These are phyloP conservation scores for Sussaba pulchella DNA, from an alignment of 2,888 invertebrate species.

Conservation along the genomic window DNA sequence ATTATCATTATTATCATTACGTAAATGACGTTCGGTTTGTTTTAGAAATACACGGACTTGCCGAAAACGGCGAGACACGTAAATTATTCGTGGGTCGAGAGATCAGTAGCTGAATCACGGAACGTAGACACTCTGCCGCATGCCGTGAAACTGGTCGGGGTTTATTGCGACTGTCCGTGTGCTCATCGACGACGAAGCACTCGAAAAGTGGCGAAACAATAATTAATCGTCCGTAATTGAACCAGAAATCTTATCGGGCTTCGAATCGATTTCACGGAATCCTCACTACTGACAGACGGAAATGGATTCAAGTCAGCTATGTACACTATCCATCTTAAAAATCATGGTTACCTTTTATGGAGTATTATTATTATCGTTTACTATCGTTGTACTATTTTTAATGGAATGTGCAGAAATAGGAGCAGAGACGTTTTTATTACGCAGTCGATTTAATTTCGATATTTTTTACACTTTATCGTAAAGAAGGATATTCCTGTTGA, in stretches of 20 bases:
- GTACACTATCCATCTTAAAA: neutral
- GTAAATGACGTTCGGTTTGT: conserved; percentile 28
- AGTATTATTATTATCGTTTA: neutral
- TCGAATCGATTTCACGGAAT: conserved; percentile 47
- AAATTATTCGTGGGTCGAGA: conserved; percentile 78
- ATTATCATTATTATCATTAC: neutral
- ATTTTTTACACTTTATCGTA: neutral
- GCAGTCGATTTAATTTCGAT: neutral
- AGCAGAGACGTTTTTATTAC: neutral
- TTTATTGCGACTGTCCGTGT: conserved; percentile 78
- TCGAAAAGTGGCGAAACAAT: conserved; percentile 16
- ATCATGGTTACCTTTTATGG: neutral
- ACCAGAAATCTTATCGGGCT: conserved; percentile 50
- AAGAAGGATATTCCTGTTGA: too few species aligned
- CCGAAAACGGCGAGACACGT: conserved; percentile 78
- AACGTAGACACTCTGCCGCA: conserved; percentile 68
- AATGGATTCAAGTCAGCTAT: neutral
- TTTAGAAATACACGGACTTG: conserved; percentile 71
- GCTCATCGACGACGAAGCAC: conserved; percentile 63
- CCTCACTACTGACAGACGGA: neutral
- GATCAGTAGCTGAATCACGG: conserved; percentile 64
- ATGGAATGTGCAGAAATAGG: neutral
- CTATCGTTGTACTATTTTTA: neutral
- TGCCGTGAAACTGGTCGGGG: conserved; percentile 75
- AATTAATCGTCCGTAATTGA: conserved; percentile 24